These are phyloP conservation scores for Aselliscus stoliczkanus DNA, from an alignment of 2,797 vertebrate genomes.

Conservation along the genomic window DNA sequence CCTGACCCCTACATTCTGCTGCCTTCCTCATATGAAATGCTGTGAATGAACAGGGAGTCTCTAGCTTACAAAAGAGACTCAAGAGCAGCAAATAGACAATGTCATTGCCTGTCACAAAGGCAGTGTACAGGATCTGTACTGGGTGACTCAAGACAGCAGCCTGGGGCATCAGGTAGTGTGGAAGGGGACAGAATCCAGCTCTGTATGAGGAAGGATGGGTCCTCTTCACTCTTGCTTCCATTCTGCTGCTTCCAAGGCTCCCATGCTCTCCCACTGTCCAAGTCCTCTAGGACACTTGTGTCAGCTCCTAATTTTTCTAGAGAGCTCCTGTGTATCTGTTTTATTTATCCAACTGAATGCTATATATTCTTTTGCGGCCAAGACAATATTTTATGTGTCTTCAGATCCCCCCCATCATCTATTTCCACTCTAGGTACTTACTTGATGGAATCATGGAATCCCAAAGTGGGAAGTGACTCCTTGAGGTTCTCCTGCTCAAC, in stretches of 20 bases:
- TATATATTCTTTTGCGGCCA: background rate
- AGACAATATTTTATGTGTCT: background rate
- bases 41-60: background rate
- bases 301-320: background rate
- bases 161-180: background rate
- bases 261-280: background rate
- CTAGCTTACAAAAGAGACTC: background rate
- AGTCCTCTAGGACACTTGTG: background rate
- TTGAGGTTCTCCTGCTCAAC: background rate
- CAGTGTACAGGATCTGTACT: background rate
- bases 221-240: background rate
- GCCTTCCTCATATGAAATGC: background rate
- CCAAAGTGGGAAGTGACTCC: background rate
- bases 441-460: background rate
- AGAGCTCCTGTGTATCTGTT: background rate
- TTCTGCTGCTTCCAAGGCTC: background rate
- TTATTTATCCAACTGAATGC: background rate
- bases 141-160: background rate
- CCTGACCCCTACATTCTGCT: background rate
- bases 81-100: background rate
- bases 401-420: background rate
- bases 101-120: background rate
- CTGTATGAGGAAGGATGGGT: background rate
- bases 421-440: background rate
- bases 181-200: background rate